A percentile compares a stretch with the other conserved stretches of the same genome.
Conservation (phyloP, 2,888 invertebrate species). For the Caenorhabditis auriculariae region DNA sequence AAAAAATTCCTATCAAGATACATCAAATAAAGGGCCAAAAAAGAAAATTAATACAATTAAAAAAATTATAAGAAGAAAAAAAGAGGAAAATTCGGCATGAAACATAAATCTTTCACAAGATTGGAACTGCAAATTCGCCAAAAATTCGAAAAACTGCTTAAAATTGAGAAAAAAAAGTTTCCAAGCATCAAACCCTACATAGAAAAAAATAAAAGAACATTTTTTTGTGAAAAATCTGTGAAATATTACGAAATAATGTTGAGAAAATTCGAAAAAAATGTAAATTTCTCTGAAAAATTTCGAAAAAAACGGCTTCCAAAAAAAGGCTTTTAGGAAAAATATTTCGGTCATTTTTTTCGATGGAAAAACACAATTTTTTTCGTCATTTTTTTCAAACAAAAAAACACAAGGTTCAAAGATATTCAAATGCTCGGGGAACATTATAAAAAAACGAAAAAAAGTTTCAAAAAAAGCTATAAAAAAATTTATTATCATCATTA, state of each 20-base stretch:
- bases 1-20: background rate
- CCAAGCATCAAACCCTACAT: too few relatives aligned
- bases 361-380: too few relatives aligned
- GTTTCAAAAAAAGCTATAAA: too few relatives aligned
- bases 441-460: too few relatives aligned
- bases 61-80: background rate
- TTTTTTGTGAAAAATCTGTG: background rate
- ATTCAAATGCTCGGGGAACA: too few relatives aligned
- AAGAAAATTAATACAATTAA: background rate
- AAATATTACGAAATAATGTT: constrained; percentile 1
- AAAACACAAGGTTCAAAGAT: too few relatives aligned
- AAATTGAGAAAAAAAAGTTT: constrained; percentile 1
- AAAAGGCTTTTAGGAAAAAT: too few relatives aligned
- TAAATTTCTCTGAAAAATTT: background rate
- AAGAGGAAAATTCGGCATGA: background rate
- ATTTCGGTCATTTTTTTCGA: too few relatives aligned
- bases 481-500: too few relatives aligned
- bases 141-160: background rate
- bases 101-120: background rate
- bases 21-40: background rate
- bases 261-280: constrained; percentile 1
- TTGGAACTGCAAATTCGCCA: background rate
- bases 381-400: too few relatives aligned
- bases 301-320: background rate
- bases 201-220: background rate